Base-by-base conservation (phyloP, 1,140 invertebrate genomes). In the Drosophila grimshawi region DNA sequence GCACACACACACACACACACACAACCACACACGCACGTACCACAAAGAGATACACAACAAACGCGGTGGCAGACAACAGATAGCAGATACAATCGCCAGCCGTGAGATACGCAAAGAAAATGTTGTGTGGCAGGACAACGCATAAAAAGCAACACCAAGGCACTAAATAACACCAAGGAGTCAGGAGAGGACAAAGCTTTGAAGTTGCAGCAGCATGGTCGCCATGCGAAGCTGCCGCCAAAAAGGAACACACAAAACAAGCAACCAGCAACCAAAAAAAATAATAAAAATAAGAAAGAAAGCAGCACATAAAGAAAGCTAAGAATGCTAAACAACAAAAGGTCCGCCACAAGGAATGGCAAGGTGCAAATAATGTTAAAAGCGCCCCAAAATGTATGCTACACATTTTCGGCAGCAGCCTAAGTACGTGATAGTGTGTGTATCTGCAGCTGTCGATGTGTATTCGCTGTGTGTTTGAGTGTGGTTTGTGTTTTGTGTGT, bases 321-420 rank as follows among this genome's bases (percentile, higher is more conserved):
- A 64, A 69, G 71, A 61, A 74, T 74, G 71, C 71, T 69, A 69
- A 74, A 74, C 71, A 74, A 74, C 71, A 74, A 74, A 74, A 74
- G 65, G 71, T 74, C 52, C 65, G 41, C 73, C 67, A 55, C 60
- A 76, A 61, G 68, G 62, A 66, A 75, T 75, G 51, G 66, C 66
- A 83, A 86, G 83, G 83, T 88, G 83, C 83, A 88, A 88, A 88
- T 88, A 88, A 88, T 89, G 85, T 69, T 83, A 75, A 86, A 68
- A 85, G 71, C 65, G 65, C 74, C 78, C 80, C 45, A 74, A 88
- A 86, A 86, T 67, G 80, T 82, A 61, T 70, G 82, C 83, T 83
- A 86, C 82, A 86, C 73, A 86, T 88, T 78, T 86, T 74, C 69
- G 71, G 65, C 71, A 75, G 66, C 64, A 83, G 82, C 86, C 83